Evolutionary conservation across 2,113 vertebrate species (phyloP), one percentile per base, ranked within the genome.

Genomic region (Nipponia nippon): DNA sequence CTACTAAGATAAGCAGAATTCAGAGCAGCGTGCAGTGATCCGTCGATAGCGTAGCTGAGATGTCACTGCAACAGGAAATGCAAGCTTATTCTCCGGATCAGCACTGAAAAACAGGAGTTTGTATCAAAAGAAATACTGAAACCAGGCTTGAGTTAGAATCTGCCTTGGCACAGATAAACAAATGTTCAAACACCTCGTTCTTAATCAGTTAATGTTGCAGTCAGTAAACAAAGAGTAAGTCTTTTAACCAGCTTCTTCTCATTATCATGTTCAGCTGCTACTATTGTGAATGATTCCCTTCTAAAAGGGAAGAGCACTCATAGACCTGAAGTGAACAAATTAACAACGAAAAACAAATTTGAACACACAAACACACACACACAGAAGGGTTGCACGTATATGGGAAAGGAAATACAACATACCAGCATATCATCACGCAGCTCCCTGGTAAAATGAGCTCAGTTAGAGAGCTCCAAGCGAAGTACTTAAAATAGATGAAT

Each of bases 401-500:
- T 16, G 15, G 49, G 44, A 77, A 96, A 92, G 69, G n/a, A 94
- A 96, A 95, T 16, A 40, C 15, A 77, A 89, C 40, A 80, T n/a
- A 71, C 32, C 30, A 96, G 50, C 12, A 2, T 27, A 85, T 83
- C 73, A 90, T 61, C 3, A 2, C 7, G 7, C 36, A 83, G 69
- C 49, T 91, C 63, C 40, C 47, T 36, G 17, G 44, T 40, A 72
- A 81, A 90, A 71, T 20, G 7, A 91, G 78, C 38, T 49, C 53
- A 76, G 52, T 30, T 46, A 95, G 36, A 87, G 19, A 85, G 36
- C 30, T 73, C 63, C 67, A 81, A 70, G 56, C 2, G 4, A 87
- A 85, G 52, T 34, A 77, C 46, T 89, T 84, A 46, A 85, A 95
- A 65, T 10, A 93, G 71, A 93, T 56, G 23, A 95, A 94, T 73